Evolutionary conservation across 2,797 vertebrate genomes (phyloP), one percentile per base, ranked within the genome.

Genomic region (Neopelma chrysocephalum): DNA sequence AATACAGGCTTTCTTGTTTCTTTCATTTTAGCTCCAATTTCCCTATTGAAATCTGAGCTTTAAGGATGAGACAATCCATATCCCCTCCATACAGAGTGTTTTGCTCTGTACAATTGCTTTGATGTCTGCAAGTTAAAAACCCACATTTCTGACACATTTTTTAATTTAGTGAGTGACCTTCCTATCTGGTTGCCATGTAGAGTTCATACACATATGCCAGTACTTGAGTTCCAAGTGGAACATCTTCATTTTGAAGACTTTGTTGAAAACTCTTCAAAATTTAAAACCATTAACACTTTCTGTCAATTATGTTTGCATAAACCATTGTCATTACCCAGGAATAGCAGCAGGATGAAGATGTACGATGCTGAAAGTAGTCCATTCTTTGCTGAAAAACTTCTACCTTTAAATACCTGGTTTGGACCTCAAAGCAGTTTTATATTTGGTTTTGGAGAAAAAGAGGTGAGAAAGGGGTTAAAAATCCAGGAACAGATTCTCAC

Each of bases 41-140:
- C 70, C 43, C 73, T 53, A 72, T 13, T 89, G 89, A 97, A 95
- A 96, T 93, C 48, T 94, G 90, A 97, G 51, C 34, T 84, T 69
- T 78, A 77, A 87, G 87, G 84, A 83, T 54, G 61, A 93, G 53
- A 86, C 18, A 91, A 90, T 38, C 31, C 42, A 42, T 38, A 64
- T 89, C 32, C 42, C 72, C 70, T 54, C 66, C 42, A 38, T 32
- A 31, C 29, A 53, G 51, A 19, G 36, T 68, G 70, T 82, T 92
- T 70, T 65, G 48, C 57, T 78, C n/a, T 31, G 38, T 58, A 71
- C 31, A 19, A 94, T 38, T 66, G 40, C 90, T 97, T 90, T 95
- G 86, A 95, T 77, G 53, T 50, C 50, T 71, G 45, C 57, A 68
- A 81, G 84, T 57, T 92, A 62, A 58, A 80, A 96, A 90, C 58